Evolutionary conservation across 1,140 invertebrate species (phyloP), one percentile per base, ranked within the genome.

Genomic region (Drosophila lini): DNA sequence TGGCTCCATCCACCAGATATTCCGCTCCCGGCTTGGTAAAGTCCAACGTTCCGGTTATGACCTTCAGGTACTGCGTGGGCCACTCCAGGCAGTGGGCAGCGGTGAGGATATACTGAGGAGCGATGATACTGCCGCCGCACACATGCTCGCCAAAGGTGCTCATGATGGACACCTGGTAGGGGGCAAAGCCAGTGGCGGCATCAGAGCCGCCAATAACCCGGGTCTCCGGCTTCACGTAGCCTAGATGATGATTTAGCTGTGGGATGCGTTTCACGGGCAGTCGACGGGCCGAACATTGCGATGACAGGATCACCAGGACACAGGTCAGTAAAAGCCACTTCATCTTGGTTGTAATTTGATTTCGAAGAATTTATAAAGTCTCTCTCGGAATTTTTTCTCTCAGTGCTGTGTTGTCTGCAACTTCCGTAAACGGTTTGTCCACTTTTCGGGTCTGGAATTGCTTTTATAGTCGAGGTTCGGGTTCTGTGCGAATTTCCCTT

Each of bases 81-180:
- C 88, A 91, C n/a, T 92, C 91, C 73, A 92, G 48, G 63, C 93
- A 93, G 52, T 93, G 93, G 45, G 89, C 93, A 3, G 93, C 93
- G 1, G 93, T 93, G 11, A 93, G 40, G 32, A 93, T 85, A 79
- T 90, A 93, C 0, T 75, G 34, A 0, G 86, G 25, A 3, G 57
- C 74, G 3, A 93, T 59, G 36, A 93, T 93, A 16, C 92, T 91
- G 58, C 93, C 93, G 8, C 93, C 93, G 60, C 93, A 93, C 7
- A 92, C 84, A 77, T 93, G 93, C 55, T 88, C 78, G 2, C 82
- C 82, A 41, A 83, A 78, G 2, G 62, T 78, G 47, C 32, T 91
- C 74, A 91, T 86, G n/a, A 93, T 84, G 34, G 93, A 93, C 16
- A 93, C 91, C 59, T 93, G 92, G 64, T 93, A 93, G 48, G 93